phyloP scores from a whole-genome alignment of 2,888 invertebrate genomes.

The Pogonocherus hispidulus region DNA sequence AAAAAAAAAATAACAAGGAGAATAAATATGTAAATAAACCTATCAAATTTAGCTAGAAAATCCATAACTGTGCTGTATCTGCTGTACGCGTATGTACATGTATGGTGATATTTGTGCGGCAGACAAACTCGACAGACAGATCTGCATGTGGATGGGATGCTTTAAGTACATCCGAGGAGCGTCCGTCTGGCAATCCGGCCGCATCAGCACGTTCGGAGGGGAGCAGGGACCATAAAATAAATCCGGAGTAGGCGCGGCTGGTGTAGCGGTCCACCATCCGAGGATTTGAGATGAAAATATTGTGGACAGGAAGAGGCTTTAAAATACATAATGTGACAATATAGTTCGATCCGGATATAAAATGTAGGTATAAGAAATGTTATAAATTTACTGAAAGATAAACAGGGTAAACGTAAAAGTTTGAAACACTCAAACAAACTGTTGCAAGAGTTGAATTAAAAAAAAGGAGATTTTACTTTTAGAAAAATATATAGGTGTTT shows the following conservation, averaged over 20 bases:
- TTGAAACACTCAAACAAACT: no score
- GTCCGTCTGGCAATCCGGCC: constrained; percentile 51
- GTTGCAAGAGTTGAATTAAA: no score
- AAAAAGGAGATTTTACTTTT: no score
- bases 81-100: no score
- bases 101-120: no score
- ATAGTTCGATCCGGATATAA: neutral
- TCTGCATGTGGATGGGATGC: no score
- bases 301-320: neutral
- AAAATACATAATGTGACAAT: neutral
- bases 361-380: neutral
- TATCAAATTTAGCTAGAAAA: no score
- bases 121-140: no score
- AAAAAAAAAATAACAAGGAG: no score
- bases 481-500: no score
- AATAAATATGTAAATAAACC: no score
- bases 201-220: constrained; percentile 59
- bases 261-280: constrained; percentile 30
- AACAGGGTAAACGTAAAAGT: neutral
- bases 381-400: neutral
- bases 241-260: constrained; percentile 43
- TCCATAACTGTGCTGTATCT: no score
- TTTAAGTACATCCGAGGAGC: constrained; percentile 53
- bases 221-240: constrained; percentile 60
- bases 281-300: neutral